A percentile compares a stretch with the other conserved stretches of the same genome.
phyloP scores from a whole-genome alignment of 2,113 vertebrate genomes.

The Tachycineta bicolor region DNA sequence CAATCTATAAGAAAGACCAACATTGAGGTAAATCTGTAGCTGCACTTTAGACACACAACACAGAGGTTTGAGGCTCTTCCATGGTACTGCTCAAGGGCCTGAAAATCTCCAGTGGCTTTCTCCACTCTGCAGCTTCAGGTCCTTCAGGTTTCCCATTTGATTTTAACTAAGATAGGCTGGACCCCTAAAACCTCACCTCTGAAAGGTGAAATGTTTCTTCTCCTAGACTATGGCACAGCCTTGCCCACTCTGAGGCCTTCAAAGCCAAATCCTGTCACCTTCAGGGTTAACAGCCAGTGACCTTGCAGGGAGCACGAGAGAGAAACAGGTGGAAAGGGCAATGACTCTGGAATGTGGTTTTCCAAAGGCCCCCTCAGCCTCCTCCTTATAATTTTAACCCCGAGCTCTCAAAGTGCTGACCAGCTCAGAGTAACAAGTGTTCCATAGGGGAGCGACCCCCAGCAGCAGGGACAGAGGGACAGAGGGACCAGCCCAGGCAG shows the following conservation, averaged over 20 bases:
- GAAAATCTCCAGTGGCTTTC: not conserved
- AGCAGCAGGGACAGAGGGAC: not conserved
- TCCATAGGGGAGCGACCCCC: not conserved
- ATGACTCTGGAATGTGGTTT: not conserved
- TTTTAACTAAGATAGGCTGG: not conserved
- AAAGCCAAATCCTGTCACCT: not conserved
- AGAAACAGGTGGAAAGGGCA: not conserved
- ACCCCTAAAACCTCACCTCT: not conserved
- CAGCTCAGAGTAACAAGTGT: not conserved
- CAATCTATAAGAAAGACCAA: conserved; percentile 86
- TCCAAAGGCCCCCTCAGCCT: not conserved
- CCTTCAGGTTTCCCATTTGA: not conserved
- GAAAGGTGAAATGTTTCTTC: not conserved
- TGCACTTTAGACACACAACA: not conserved
- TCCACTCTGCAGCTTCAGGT: not conserved
- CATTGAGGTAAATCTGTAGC: not conserved
- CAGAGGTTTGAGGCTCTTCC: not conserved
- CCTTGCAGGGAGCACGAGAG: accelerated
- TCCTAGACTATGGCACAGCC: not conserved
- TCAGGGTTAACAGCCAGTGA: not conserved
- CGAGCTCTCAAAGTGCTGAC: not conserved
- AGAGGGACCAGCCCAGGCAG: not conserved
- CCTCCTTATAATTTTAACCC: not conserved
- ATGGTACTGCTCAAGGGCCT: not conserved
- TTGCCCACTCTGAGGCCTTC: not conserved